Percentiles rank a stretch among this genome's conserved stretches.
Evolutionary conservation across 2,113 vertebrate genomes (phyloP).

Genomic region (Mohoua ochrocephala): DNA sequence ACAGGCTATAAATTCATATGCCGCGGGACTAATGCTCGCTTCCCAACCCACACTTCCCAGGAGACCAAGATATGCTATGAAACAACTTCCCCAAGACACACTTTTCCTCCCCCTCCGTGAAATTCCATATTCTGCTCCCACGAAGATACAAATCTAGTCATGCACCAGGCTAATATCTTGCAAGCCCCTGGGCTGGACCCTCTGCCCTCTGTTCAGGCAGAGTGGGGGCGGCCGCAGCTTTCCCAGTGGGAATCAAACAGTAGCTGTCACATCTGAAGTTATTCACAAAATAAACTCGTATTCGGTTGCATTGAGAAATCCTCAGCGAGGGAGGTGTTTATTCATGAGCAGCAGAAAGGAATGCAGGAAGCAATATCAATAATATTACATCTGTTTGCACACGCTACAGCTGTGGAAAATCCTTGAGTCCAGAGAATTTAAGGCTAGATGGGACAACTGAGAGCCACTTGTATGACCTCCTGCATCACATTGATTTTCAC

Average conservation of each 20-base stretch:
- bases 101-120: neutral
- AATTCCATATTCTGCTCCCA: neutral
- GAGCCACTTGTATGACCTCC: neutral
- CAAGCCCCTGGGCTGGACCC: neutral
- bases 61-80: neutral
- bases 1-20: neutral
- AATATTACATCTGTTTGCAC: neutral
- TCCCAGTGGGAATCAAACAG: neutral
- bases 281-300: neutral
- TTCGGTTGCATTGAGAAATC: neutral
- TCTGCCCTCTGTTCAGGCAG: neutral
- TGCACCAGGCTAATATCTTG: neutral
- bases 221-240: accelerated
- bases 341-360: neutral
- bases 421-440: neutral
- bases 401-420: neutral
- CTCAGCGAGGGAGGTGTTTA: neutral
- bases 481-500: neutral
- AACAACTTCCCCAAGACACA: neutral
- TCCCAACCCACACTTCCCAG: conserved; percentile 4
- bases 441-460: neutral
- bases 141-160: neutral
- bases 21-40: neutral
- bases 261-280: neutral
- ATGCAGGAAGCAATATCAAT: neutral